Base-by-base conservation (phyloP, 2,113 vertebrate species). In the Muscicapa adusta region DNA sequence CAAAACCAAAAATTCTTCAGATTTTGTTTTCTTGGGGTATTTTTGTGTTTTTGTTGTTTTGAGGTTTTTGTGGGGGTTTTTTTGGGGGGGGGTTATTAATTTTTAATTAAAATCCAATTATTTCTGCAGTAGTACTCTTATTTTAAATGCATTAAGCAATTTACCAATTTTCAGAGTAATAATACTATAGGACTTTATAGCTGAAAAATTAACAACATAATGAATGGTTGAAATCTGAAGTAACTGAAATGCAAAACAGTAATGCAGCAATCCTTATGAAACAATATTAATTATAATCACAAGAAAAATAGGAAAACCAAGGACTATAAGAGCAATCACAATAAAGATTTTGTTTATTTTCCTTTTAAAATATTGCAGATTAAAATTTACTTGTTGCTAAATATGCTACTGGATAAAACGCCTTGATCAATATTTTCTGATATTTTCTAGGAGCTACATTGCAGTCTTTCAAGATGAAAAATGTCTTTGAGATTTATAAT, bases 401-500 rank as follows among this genome's bases (percentile, higher is more conserved):
- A 85, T 57, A 63, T 53, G 17, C 6, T 78, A 50, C 24, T 70
- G 50, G 77, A 65, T 88, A 72, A 95, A 93, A 91, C 47, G 28
- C 22, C 72, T 86, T 0, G 10, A 45, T 80, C 75, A 80, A 74
- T 80, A 66, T 90, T 86, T 11, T 91, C 24, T 91, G 53, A 54
- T 95, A 65, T 91, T 94, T 92, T 94, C 61, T 33, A 89, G 54
- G 66, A 94, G 54, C 8, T 89, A 85, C 77, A 76, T 33, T 54
- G 42, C 61, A 94, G 86, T 82, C 87, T 92, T 87, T 91, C 87
- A 88, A 79, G 53, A 29, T 85, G 81, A 95, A 94, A 77, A 94
- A 95, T 92, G 62, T 85, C 84, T 92, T 51, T 95, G 80, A 82
- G 91, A 79, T 82, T 87, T 93, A 65, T 88, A 94, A 94, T 54